Evolutionary conservation across 2,888 invertebrate genomes (phyloP).

Genomic region (Cryptocephalus moraei): DNA sequence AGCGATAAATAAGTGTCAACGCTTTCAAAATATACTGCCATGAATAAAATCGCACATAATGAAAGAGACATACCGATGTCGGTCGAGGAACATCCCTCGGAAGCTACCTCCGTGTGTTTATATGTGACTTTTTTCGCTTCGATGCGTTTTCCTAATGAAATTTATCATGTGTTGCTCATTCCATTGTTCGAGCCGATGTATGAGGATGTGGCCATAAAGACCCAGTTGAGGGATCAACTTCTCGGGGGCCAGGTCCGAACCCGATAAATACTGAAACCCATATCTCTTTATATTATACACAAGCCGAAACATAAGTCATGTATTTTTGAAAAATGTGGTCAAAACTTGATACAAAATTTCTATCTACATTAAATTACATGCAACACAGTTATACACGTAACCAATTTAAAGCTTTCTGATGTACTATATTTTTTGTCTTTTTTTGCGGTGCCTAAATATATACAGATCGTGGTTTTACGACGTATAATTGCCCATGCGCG

Average conservation of each 20-base stretch:
- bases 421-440: too few relatives aligned
- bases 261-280: not conserved
- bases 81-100: constrained; percentile 29
- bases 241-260: not conserved
- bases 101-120: constrained; percentile 26
- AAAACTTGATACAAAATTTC: too few relatives aligned
- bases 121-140: constrained; percentile 30
- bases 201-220: too few relatives aligned
- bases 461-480: too few relatives aligned
- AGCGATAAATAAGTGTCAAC: constrained; percentile 21
- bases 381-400: too few relatives aligned
- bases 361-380: too few relatives aligned
- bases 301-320: too few relatives aligned
- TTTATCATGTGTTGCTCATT: constrained; percentile 36
- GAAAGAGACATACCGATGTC: constrained; percentile 22
- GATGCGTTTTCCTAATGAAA: constrained; percentile 30
- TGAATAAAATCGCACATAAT: constrained; percentile 23
- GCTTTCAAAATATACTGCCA: constrained; percentile 21
- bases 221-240: not conserved
- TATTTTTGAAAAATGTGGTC: too few relatives aligned
- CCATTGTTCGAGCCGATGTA: constrained; percentile 23
- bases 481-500: too few relatives aligned
- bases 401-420: too few relatives aligned
- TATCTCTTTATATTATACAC: not conserved
- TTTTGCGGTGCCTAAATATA: too few relatives aligned